phyloP scores from a whole-genome alignment of 2,113 vertebrate species.

The Colistium nudipinnis region DNA sequence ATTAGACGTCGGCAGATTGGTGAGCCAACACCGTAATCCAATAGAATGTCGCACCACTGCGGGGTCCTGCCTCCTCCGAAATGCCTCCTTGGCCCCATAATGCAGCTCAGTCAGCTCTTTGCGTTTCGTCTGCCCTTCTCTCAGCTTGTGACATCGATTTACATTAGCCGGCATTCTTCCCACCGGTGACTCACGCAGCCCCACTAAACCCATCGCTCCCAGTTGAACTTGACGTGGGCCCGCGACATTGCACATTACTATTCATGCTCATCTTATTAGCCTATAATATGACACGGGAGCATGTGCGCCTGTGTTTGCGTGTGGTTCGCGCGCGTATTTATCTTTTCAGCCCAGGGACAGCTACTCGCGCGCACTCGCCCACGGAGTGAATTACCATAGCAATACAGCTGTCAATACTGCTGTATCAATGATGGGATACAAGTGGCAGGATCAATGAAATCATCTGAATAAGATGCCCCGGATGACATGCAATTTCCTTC shows the following conservation, averaged over 20 bases:
- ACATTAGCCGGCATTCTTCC: slow-evolving; percentile 69
- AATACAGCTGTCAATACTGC: slow-evolving; percentile 77
- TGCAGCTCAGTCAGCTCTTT: slow-evolving; percentile 74
- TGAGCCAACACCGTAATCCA: slow-evolving; percentile 81
- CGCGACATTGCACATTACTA: slow-evolving; percentile 66
- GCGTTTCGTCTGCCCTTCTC: slow-evolving; percentile 72
- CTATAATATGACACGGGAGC: slow-evolving; percentile 50
- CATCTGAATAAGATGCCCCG: slow-evolving; percentile 66
- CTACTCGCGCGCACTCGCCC: slow-evolving; percentile 44
- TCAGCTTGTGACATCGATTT: slow-evolving; percentile 75
- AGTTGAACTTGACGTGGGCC: slow-evolving; percentile 64
- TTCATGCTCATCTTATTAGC: slow-evolving; percentile 67
- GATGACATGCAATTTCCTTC: slow-evolving; percentile 55
- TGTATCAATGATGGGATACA: slow-evolving; percentile 65
- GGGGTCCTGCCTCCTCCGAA: slow-evolving; percentile 72
- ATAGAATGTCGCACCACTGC: slow-evolving; percentile 67
- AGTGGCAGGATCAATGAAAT: slow-evolving; percentile 77
- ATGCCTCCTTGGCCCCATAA: slow-evolving; percentile 69
- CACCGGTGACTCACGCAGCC: slow-evolving; percentile 40
- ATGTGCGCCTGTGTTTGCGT: slow-evolving; percentile 26
- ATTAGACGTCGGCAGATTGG: slow-evolving; percentile 81
- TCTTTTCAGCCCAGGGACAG: slow-evolving; percentile 42
- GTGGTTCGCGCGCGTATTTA: slow-evolving; percentile 42
- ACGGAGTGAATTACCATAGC: slow-evolving; percentile 77
- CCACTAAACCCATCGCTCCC: slow-evolving; percentile 43